These are phyloP conservation scores for Troilus luridus DNA, from an alignment of 2,888 invertebrate genomes.

Conservation along the genomic window DNA sequence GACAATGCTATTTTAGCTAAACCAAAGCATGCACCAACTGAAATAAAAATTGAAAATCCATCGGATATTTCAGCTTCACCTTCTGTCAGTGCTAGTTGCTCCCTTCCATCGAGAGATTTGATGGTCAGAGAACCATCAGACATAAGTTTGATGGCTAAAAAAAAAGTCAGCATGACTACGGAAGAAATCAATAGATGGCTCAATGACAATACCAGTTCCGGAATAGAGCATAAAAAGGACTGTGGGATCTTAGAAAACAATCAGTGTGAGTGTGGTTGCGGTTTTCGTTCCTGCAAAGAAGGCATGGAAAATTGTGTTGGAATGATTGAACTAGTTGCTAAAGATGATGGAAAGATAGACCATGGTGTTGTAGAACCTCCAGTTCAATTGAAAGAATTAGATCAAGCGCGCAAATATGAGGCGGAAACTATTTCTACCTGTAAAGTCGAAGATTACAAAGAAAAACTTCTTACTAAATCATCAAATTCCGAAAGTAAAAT, in stretches of 20 bases:
- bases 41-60: slow-evolving; percentile 57
- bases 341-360: slow-evolving; percentile 61
- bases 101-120: slow-evolving; percentile 43
- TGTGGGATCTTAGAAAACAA: slow-evolving; percentile 65
- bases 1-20: background rate
- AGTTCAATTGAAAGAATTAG: slow-evolving; percentile 63
- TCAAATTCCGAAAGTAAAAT: slow-evolving; percentile 59
- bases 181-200: slow-evolving; percentile 66
- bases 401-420: slow-evolving; percentile 61
- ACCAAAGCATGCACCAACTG: background rate
- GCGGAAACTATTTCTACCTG: slow-evolving; percentile 64
- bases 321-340: slow-evolving; percentile 53
- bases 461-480: slow-evolving; percentile 60
- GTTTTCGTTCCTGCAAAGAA: slow-evolving; percentile 62
- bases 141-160: slow-evolving; percentile 62
- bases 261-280: slow-evolving; percentile 65
- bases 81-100: background rate
- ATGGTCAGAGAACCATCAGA: slow-evolving; percentile 54
- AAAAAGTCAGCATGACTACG: slow-evolving; percentile 65
- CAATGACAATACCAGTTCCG: slow-evolving; percentile 64
- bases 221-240: slow-evolving; percentile 64
- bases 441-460: slow-evolving; percentile 65
- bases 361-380: slow-evolving; percentile 64
- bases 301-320: slow-evolving; percentile 61
- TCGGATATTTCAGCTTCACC: background rate